A percentile compares a stretch with the other conserved stretches of the same genome.
These are phyloP conservation scores for Nasonia longicornis DNA, from an alignment of 1,140 invertebrate genomes.

Conservation along the genomic window DNA sequence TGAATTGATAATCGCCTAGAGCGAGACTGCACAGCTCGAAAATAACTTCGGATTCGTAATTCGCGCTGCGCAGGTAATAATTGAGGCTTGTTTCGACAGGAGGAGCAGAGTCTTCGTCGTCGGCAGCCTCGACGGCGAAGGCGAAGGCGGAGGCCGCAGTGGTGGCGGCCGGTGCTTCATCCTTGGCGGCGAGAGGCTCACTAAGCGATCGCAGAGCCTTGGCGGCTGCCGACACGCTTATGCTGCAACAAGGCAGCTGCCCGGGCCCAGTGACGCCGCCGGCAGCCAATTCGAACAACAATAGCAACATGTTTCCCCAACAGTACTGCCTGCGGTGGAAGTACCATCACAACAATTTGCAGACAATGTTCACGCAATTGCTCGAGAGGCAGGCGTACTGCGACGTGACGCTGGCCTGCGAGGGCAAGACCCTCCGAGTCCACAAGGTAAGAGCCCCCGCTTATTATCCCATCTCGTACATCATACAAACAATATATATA, in stretches of 20 bases:
- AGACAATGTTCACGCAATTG: conserved; percentile 90
- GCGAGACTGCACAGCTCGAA: neutral
- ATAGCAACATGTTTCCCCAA: conserved; percentile 78
- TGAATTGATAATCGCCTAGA: conserved; percentile 5
- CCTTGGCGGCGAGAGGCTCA: neutral
- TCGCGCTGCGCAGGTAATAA: too few species aligned
- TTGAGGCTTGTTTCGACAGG: neutral
- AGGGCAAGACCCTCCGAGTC: conserved; percentile 87
- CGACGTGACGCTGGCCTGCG: conserved; percentile 91
- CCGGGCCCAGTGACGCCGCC: conserved; percentile 48
- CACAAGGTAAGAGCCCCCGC: conserved; percentile 78
- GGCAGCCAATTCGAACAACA: conserved; percentile 50
- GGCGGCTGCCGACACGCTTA: conserved; percentile 51
- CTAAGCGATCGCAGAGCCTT: neutral
- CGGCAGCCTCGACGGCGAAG: conserved; percentile 18
- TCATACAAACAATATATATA: too few species aligned
- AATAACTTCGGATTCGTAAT: neutral
- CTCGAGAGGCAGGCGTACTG: conserved; percentile 89
- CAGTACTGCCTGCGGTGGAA: conserved; percentile 93
- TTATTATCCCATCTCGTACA: too few species aligned
- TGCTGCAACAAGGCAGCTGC: conserved; percentile 62
- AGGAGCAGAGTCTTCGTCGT: neutral
- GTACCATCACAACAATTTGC: conserved; percentile 89
- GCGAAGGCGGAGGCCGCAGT: conserved; percentile 30
- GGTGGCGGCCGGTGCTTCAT: conserved; percentile 23